Conservation (phyloP, 1,140 invertebrate species). For the Sinonovacula constricta region DNA sequence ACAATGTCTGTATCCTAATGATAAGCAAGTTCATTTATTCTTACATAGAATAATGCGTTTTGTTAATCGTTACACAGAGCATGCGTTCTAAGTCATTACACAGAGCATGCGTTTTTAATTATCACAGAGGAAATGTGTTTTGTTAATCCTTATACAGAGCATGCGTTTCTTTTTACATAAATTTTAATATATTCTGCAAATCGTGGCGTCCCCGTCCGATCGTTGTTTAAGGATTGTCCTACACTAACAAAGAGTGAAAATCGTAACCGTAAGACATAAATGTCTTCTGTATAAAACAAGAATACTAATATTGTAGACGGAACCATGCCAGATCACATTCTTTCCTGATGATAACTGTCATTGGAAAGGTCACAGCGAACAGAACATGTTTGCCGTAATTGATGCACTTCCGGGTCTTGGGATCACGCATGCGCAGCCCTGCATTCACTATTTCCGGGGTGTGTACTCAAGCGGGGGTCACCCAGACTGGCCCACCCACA, state of each 20-base stretch:
- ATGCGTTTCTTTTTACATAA: neutral
- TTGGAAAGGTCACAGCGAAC: constrained; percentile 37
- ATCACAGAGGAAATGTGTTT: too few species aligned
- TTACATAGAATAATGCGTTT: too few species aligned
- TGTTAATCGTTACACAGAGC: too few species aligned
- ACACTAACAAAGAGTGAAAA: too few species aligned
- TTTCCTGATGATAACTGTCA: constrained; percentile 53
- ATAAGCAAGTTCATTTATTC: too few species aligned
- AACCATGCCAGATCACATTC: constrained; percentile 53
- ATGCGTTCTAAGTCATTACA: too few species aligned
- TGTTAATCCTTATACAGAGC: neutral
- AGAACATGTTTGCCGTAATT: constrained; percentile 41
- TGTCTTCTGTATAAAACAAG: neutral
- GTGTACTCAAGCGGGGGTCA: constrained; percentile 59
- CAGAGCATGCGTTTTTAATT: too few species aligned
- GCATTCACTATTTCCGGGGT: constrained; percentile 63
- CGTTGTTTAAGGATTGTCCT: neutral
- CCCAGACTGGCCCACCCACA: constrained; percentile 56
- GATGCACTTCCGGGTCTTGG: constrained; percentile 45
- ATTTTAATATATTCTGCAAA: neutral
- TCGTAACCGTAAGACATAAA: too few species aligned
- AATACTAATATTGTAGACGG: constrained; percentile 13
- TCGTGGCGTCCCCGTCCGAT: neutral
- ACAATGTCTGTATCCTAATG: too few species aligned
- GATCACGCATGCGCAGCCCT: constrained; percentile 45